These are phyloP conservation scores for Chionis minor DNA, from an alignment of 2,113 vertebrate genomes.

Conservation along the genomic window DNA sequence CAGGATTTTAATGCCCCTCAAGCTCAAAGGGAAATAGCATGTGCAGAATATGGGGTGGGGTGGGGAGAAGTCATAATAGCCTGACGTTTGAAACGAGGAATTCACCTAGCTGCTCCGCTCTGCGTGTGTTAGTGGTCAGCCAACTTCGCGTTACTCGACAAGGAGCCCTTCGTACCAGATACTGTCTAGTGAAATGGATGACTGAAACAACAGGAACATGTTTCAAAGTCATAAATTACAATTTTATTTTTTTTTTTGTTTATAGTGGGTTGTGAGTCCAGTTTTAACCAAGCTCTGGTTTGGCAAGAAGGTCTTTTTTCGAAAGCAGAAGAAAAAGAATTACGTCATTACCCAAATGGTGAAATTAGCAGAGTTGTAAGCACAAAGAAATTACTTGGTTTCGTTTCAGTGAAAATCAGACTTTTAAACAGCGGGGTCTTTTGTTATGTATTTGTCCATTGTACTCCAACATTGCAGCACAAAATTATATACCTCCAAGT, in stretches of 20 bases:
- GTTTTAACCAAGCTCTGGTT: conserved; percentile 12
- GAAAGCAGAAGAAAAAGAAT: conserved; percentile 3
- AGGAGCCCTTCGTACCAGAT: background rate
- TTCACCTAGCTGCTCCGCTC: background rate
- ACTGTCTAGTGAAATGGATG: background rate
- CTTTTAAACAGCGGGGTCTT: background rate
- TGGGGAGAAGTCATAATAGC: background rate
- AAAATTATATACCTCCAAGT: background rate
- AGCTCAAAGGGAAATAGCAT: background rate
- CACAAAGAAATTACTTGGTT: background rate
- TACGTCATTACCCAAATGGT: background rate
- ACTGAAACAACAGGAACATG: background rate
- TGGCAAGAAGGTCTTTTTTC: background rate
- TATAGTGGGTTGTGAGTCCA: background rate
- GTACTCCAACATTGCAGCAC: background rate
- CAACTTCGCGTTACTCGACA: background rate
- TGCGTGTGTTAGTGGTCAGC: background rate
- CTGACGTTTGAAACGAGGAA: background rate
- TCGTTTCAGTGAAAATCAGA: background rate
- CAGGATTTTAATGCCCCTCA: background rate
- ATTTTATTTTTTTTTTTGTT: background rate
- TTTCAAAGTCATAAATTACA: background rate
- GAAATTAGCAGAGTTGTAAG: background rate
- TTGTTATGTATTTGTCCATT: background rate
- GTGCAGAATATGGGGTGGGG: background rate